Conservation (phyloP, 2,797 vertebrate genomes). For the Lagorchestes hirsutus region DNA sequence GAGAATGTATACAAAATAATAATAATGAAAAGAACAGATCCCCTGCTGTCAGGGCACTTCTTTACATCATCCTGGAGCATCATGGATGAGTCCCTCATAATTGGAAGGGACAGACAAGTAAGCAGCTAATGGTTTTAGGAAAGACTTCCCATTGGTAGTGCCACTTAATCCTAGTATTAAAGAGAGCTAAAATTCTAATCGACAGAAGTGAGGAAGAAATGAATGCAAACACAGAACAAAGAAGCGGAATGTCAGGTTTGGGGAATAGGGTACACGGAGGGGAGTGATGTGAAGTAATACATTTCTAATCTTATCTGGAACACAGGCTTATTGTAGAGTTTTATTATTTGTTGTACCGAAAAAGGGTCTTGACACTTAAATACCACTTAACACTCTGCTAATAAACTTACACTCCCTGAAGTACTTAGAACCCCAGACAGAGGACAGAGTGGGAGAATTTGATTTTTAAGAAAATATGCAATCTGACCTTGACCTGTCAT, state of each 20-base stretch:
- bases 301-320: background rate
- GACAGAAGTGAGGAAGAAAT: background rate
- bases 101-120: background rate
- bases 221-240: background rate
- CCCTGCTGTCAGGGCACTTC: background rate
- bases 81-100: background rate
- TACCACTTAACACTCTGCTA: background rate
- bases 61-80: background rate
- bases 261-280: background rate
- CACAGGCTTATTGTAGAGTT: constrained; percentile 21
- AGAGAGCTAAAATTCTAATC: background rate
- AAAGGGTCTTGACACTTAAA: background rate
- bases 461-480: background rate
- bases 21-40: background rate
- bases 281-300: background rate
- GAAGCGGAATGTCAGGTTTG: background rate
- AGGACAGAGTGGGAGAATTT: background rate
- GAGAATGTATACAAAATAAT: background rate
- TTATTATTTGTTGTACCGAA: constrained; percentile 21
- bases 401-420: background rate
- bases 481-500: background rate
- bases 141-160: background rate
- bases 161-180: background rate
- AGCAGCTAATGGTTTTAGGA: background rate
- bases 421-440: background rate